These are phyloP conservation scores for Drosophila fulvimacula DNA, from an alignment of 2,888 invertebrate genomes.

Conservation along the genomic window DNA sequence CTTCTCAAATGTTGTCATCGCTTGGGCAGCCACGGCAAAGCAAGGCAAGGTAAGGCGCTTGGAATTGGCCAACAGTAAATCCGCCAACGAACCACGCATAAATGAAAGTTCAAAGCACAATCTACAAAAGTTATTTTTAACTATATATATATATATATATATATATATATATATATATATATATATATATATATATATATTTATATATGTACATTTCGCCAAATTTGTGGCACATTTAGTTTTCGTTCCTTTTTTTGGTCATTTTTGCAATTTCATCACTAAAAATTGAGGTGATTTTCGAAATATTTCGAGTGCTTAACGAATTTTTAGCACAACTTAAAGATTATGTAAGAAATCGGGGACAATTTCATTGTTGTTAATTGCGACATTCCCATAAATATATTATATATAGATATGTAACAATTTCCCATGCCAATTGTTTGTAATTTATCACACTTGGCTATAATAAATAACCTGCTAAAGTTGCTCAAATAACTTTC, in stretches of 20 bases:
- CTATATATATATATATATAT: conserved; percentile 1
- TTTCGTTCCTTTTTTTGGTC: conserved; percentile 33
- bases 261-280: conserved; percentile 74
- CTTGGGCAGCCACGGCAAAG: conserved; percentile 58
- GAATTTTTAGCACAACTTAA: conserved; percentile 28
- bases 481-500: conserved; percentile 5
- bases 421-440: neutral
- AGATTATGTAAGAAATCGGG: conserved; percentile 26
- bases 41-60: conserved; percentile 29
- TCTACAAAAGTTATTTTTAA: conserved; percentile 34
- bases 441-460: conserved; percentile 9
- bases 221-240: conserved; percentile 35
- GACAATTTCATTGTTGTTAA: conserved; percentile 17
- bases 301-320: conserved; percentile 40
- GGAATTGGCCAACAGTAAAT: conserved; percentile 37
- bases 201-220: conserved; percentile 14
- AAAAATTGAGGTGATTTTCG: conserved; percentile 56
- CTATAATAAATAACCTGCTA: neutral
- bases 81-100: conserved; percentile 35
- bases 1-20: conserved; percentile 65
- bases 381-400: neutral
- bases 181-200: neutral
- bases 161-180: neutral
- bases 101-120: conserved; percentile 56
- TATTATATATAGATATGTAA: neutral